Evolutionary conservation across 2,797 vertebrate species (phyloP).

Genomic region (Craterocephalus amniculus): DNA sequence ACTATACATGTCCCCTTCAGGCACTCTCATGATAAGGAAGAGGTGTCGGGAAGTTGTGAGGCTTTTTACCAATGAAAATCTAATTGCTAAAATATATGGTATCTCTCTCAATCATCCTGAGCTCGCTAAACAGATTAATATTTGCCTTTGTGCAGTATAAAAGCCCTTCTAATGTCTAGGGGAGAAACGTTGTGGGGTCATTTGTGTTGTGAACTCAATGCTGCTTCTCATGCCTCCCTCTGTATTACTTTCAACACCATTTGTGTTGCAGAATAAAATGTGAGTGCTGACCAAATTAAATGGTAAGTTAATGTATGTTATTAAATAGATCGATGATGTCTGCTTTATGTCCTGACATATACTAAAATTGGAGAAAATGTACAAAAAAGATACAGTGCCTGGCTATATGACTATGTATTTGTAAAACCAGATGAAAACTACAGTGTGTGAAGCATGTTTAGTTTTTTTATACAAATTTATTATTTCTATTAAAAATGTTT

Average conservation of each 20-base stretch:
- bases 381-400: slow-evolving; percentile 93
- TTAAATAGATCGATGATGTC: slow-evolving; percentile 91
- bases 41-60: slow-evolving; percentile 57
- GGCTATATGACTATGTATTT: slow-evolving; percentile 93
- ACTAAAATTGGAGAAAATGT: slow-evolving; percentile 79
- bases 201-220: slow-evolving; percentile 86
- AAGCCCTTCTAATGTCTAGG: slow-evolving; percentile 67
- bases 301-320: slow-evolving; percentile 95
- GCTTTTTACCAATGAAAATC: slow-evolving; percentile 64
- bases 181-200: slow-evolving; percentile 81
- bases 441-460: slow-evolving; percentile 97
- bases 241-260: slow-evolving; percentile 81
- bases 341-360: slow-evolving; percentile 92
- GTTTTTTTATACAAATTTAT: slow-evolving; percentile 93
- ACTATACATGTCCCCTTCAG: slow-evolving; percentile 60
- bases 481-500: slow-evolving; percentile 99
- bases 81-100: slow-evolving; percentile 67
- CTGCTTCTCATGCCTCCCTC: slow-evolving; percentile 72
- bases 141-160: slow-evolving; percentile 58
- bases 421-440: slow-evolving; percentile 86
- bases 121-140: slow-evolving; percentile 69
- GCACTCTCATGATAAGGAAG: slow-evolving; percentile 55
- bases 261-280: slow-evolving; percentile 89
- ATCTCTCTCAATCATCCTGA: slow-evolving; percentile 63
- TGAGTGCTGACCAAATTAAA: slow-evolving; percentile 93